Base-by-base conservation (phyloP, 2,113 vertebrate genomes). In the Austrofundulus limnaeus region DNA sequence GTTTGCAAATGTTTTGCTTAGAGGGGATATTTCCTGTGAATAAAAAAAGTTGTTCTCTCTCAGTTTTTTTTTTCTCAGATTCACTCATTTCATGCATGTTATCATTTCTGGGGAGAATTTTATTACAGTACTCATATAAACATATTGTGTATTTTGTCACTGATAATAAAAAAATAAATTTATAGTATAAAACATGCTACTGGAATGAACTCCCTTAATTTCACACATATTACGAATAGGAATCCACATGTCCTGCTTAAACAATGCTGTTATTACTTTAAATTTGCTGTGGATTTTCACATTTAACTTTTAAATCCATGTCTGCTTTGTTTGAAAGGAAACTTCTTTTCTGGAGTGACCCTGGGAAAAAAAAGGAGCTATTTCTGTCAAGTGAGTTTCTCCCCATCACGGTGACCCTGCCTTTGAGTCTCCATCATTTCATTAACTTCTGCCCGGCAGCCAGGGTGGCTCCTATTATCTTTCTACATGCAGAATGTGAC, bases 381-480 rank as follows among this genome's bases (percentile, higher is more conserved):
- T 67, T 55, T 73, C 75, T 72, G 34, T 74, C 53, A 66, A 66
- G 64, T 38, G 49, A 37, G 54, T 67, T 47, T 42, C 54, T 66
- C 64, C 64, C 58, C 72, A 38, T 81, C 51, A 63, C 60, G 59
- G 28, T 70, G 74, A 83, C 75, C 82, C 67, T n/a, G 62, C 72
- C 88, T 89, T 89, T 90, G 86, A 90, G 80, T 64, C 76, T 78
- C 64, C 73, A 74, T 79, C 87, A 79, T 77, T 70, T 82, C 74
- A 91, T 91, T 92, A 92, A 91, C 85, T 87, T 63, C 66, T 60
- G 60, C 57, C 23, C 41, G 63, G 54, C 57, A 59, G 66, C 59
- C 63, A 15, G 49, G 31, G 24, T 53, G 34, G 55, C 39, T 65
- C 66, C 49, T 77, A 77, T 85, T 85, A 89, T 90, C 85, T 86